phyloP scores from a whole-genome alignment of 1,140 invertebrate species.

The Ceratosolen solmsi region DNA sequence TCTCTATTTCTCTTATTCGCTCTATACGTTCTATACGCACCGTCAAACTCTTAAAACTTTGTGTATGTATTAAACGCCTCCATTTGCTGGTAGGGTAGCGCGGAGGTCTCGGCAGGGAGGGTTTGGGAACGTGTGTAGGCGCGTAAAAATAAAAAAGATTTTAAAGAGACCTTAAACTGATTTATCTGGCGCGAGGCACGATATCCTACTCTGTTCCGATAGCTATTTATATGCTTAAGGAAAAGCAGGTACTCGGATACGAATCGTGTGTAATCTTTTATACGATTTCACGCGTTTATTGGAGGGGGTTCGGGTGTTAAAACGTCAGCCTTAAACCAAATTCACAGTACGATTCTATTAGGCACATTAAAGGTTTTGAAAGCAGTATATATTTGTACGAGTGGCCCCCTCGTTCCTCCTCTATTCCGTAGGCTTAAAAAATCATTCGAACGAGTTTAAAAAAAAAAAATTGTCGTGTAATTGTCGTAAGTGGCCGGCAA shows the following conservation, averaged over 20 bases:
- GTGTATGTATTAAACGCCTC: slow-evolving; percentile 26
- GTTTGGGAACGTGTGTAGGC: not conserved
- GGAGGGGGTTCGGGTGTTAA: not conserved
- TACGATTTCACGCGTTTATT: not conserved
- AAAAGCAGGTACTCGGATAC: not conserved
- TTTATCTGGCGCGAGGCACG: not conserved
- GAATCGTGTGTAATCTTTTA: not conserved
- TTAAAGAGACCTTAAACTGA: slow-evolving; percentile 9
- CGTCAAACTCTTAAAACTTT: slow-evolving; percentile 48
- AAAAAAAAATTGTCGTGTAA: too few relatives aligned
- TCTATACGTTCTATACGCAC: not conserved
- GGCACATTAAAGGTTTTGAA: not conserved
- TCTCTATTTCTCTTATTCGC: too few relatives aligned
- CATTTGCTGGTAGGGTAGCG: not conserved
- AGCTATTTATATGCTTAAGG: not conserved
- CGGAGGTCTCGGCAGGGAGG: not conserved
- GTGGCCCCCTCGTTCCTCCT: too few relatives aligned
- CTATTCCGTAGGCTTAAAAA: too few relatives aligned
- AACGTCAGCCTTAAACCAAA: not conserved
- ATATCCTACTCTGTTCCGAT: not conserved
- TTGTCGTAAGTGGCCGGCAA: too few relatives aligned
- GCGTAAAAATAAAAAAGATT: slow-evolving; percentile 10
- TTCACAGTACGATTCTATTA: not conserved
- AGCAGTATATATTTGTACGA: too few relatives aligned
- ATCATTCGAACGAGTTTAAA: too few relatives aligned